Evolutionary conservation across 2,888 invertebrate species (phyloP).

Genomic region (Eustalomyia histrio): DNA sequence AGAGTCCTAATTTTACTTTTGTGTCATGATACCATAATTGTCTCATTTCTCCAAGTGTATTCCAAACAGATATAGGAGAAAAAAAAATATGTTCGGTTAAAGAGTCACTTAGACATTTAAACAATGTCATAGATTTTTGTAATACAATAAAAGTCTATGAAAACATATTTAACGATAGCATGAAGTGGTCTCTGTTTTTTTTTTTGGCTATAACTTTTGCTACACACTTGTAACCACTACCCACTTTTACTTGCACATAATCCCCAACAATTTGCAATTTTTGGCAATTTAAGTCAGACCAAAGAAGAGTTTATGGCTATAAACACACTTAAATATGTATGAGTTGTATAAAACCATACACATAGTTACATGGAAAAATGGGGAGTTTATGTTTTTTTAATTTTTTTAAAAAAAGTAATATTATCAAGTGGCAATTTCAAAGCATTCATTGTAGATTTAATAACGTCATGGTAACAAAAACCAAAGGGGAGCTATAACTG

Average conservation of each 20-base stretch:
- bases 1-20: too few species aligned
- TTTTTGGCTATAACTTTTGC: neutral
- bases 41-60: too few species aligned
- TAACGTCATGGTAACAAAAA: neutral
- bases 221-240: constrained; percentile 43
- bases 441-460: constrained; percentile 10
- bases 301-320: constrained; percentile 58
- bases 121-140: constrained; percentile 7
- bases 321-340: constrained; percentile 22
- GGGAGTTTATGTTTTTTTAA: constrained; percentile 9
- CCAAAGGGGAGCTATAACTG: constrained; percentile 10
- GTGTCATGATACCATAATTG: too few species aligned
- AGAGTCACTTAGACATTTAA: neutral
- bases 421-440: constrained; percentile 52
- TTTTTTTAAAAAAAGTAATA: constrained; percentile 39
- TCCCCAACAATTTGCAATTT: constrained; percentile 75
- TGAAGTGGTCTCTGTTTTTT: neutral
- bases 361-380: constrained; percentile 1
- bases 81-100: too few species aligned
- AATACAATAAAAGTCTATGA: constrained; percentile 28
- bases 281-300: constrained; percentile 74
- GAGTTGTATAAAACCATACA: neutral
- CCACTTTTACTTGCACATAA: constrained; percentile 70
- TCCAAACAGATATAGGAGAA: too few species aligned
- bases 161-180: constrained; percentile 1